These are phyloP conservation scores for Euplexia lucipara DNA, from an alignment of 2,888 invertebrate species.

Conservation along the genomic window DNA sequence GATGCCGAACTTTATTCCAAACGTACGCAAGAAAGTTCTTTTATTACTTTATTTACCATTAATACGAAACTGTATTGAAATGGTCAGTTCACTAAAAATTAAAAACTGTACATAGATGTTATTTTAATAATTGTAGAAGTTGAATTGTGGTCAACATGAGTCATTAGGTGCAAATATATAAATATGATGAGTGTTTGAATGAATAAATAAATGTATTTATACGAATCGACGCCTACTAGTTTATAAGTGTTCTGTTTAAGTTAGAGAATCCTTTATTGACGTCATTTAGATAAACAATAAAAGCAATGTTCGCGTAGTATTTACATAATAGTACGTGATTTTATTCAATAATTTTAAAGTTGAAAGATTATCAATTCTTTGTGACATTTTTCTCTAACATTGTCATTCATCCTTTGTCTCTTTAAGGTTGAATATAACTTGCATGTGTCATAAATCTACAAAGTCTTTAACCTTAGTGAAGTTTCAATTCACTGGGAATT, in stretches of 20 bases:
- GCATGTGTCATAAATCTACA: no score
- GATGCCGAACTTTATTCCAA: no score
- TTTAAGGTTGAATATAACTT: no score
- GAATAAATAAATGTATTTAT: conserved; percentile 24
- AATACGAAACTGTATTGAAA: not conserved
- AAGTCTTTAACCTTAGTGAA: no score
- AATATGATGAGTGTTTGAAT: conserved; percentile 4
- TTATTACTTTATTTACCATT: no score
- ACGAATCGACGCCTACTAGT: conserved; percentile 43
- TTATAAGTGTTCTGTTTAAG: conserved; percentile 30
- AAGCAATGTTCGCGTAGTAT: not conserved
- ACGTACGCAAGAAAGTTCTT: no score
- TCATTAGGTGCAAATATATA: conserved; percentile 1
- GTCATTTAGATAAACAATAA: conserved; percentile 5
- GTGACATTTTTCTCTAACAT: no score
- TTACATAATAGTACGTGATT: conserved; percentile 4
- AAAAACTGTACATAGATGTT: not conserved
- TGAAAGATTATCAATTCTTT: no score
- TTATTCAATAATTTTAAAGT: not conserved
- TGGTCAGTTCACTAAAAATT: not conserved
- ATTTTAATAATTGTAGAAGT: not conserved
- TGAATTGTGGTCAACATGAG: conserved; percentile 11
- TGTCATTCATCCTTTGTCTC: no score
- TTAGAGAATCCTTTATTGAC: conserved; percentile 54
- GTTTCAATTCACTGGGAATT: no score